phyloP scores from a whole-genome alignment of 92 coral and sea anemone species.

The Phenganax marumi region DNA sequence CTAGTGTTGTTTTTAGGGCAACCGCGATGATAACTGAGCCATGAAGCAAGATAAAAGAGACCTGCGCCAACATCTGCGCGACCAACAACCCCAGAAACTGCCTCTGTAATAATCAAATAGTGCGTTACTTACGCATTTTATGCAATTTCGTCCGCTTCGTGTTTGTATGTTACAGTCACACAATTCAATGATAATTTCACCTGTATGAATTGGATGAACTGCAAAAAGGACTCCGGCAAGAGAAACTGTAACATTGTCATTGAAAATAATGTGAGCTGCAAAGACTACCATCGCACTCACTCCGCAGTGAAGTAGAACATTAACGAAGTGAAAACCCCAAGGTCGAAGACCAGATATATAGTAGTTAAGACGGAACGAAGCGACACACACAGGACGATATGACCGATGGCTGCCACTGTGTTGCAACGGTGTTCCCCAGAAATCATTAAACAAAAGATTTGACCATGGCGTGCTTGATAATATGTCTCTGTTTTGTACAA shows the following conservation, averaged over 20 bases:
- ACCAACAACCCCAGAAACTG: slow-evolving; percentile 93
- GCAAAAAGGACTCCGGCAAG: slow-evolving; percentile 88
- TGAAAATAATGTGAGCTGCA: slow-evolving; percentile 62
- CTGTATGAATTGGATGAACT: slow-evolving; percentile 94
- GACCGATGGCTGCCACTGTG: slow-evolving; percentile 99
- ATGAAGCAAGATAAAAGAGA: slow-evolving; percentile 71
- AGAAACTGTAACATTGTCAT: slow-evolving; percentile 65
- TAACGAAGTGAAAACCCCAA: slow-evolving; percentile 80
- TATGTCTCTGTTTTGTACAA: slow-evolving; percentile 84
- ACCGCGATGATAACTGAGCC: slow-evolving; percentile 68
- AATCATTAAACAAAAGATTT: slow-evolving; percentile 77
- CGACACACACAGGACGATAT: slow-evolving; percentile 96
- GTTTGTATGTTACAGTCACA: background rate
- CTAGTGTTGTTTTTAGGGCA: slow-evolving; percentile 17
- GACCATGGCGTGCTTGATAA: slow-evolving; percentile 86
- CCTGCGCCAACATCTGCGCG: slow-evolving; percentile 95
- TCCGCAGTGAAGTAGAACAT: slow-evolving; percentile 70
- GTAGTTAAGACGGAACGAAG: slow-evolving; percentile 85
- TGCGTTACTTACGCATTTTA: too few relatives aligned
- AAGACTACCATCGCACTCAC: slow-evolving; percentile 77
- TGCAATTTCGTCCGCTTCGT: too few relatives aligned
- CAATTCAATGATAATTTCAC: slow-evolving; percentile 36
- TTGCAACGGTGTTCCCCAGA: slow-evolving; percentile 98
- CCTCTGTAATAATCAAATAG: slow-evolving; percentile 59
- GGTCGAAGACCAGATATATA: slow-evolving; percentile 75